Base-by-base conservation (phyloP, 2,888 invertebrate genomes). In the Baccha elongata region DNA sequence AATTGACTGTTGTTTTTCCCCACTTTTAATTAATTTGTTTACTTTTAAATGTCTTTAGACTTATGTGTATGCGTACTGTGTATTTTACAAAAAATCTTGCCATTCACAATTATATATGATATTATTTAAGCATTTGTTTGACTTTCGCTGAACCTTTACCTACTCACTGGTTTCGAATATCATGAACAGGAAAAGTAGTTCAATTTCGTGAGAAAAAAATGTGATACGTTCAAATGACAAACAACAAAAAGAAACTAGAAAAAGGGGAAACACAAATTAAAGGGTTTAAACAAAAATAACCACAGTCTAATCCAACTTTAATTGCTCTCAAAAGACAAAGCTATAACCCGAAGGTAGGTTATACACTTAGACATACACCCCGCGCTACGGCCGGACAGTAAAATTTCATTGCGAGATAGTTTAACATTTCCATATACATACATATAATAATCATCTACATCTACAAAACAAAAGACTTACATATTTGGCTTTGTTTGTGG, bases 161-260 rank as follows among this genome's bases (percentile, higher is more conserved):
- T 40, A 60, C 53, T 42, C 67, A 42, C 53, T 60, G 32, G 55
- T 68, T 44, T 68, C 67, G 7, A 46, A 50, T 74, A 50, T 69
- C 76, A 52, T 60, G 40, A 75, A 65, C 44, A 76, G 76, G 64
- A 81, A 78, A 81, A 81, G 58, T 69, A 71, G 60, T 81, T 65
- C 50, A 71, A 37, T 65, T 80, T 69, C 68, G 80, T 80, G 80
- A 69, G 75, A 80, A 79, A 75, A 80, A 37, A 67, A 64, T 35
- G 8, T 35, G 0, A 8, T 35, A 62, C 21, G 13, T 1, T 21
- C 10, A 52, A 62, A 62, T n/a, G 13, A 21, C 29, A 15, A 21
- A 55, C n/a, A 29, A 23, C 2, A 23, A 52, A 11, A 29, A 17
- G 32, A 35, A 19, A 8, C 21, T 7, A 42, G 29, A 62, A 19